Evolutionary conservation across 2,797 vertebrate genomes (phyloP).

Genomic region (Podargus strigoides): DNA sequence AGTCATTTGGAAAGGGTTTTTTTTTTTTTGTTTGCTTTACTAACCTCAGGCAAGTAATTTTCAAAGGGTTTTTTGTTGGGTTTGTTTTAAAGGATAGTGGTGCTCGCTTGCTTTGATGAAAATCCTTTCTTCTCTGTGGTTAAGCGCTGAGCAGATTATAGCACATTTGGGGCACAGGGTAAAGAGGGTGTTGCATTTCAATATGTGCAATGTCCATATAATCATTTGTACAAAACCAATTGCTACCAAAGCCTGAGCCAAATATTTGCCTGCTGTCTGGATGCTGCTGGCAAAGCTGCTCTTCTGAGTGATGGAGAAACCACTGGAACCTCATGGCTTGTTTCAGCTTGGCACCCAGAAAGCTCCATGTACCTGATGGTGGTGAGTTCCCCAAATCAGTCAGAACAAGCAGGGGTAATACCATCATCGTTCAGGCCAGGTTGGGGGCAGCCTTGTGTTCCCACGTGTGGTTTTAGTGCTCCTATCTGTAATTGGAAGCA

Average conservation of each 20-base stretch:
- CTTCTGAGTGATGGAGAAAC: neutral
- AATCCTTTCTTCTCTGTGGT: neutral
- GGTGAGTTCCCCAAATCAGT: neutral
- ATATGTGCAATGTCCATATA: fast-evolving
- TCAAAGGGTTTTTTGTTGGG: neutral
- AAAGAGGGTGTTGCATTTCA: neutral
- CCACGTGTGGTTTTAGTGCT: neutral
- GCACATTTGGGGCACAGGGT: neutral
- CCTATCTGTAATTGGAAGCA: neutral
- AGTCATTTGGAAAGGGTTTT: neutral
- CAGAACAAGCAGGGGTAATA: neutral
- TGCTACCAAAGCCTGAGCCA: neutral
- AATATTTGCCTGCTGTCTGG: neutral
- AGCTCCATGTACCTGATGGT: fast-evolving
- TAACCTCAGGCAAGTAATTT: neutral
- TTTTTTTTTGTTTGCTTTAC: neutral
- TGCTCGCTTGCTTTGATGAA: neutral
- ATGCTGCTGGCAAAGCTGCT: neutral
- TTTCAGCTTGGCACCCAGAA: neutral
- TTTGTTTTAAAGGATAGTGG: neutral
- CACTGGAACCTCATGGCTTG: fast-evolving
- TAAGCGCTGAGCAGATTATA: neutral
- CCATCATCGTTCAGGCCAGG: neutral
- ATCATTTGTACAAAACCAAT: neutral
- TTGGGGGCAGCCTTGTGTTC: neutral